Conservation (phyloP, 2,888 invertebrate genomes). For the Eutolmus rufibarbis region DNA sequence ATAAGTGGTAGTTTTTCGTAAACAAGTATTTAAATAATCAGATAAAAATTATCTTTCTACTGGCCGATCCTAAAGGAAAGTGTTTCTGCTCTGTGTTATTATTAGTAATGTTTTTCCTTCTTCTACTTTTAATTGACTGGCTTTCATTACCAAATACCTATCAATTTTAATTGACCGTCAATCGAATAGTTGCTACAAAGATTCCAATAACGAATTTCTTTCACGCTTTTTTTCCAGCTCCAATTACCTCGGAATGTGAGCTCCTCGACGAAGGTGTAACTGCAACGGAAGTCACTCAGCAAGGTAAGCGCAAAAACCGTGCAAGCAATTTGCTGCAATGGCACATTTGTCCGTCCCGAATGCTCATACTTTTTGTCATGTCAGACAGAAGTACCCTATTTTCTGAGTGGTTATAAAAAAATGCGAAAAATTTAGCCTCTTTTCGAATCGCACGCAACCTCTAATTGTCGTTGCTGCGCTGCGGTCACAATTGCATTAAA, state of each 20-base stretch:
- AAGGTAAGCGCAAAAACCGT: neutral
- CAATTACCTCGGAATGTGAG: slow-evolving; percentile 20
- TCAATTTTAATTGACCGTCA: neutral
- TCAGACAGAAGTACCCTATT: neutral
- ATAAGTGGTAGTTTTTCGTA: too few relatives aligned
- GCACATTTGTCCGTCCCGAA: neutral
- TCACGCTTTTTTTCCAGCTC: neutral
- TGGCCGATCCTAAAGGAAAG: neutral
- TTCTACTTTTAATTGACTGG: neutral
- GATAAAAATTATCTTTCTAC: too few relatives aligned
- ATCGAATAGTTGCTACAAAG: neutral
- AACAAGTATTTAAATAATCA: neutral
- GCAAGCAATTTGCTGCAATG: neutral
- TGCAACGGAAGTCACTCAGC: neutral
- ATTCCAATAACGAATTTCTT: neutral
- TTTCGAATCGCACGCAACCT: neutral
- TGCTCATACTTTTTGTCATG: neutral
- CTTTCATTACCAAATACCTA: neutral
- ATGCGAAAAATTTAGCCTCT: neutral
- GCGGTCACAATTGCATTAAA: neutral
- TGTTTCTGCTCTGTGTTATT: neutral
- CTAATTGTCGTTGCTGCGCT: neutral
- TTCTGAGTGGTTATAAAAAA: neutral
- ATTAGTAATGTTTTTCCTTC: neutral
- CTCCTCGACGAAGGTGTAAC: neutral